A percentile compares a stretch with the other conserved stretches of the same genome.
Conservation (phyloP, 2,797 vertebrate species). For the Botia kubotai region DNA sequence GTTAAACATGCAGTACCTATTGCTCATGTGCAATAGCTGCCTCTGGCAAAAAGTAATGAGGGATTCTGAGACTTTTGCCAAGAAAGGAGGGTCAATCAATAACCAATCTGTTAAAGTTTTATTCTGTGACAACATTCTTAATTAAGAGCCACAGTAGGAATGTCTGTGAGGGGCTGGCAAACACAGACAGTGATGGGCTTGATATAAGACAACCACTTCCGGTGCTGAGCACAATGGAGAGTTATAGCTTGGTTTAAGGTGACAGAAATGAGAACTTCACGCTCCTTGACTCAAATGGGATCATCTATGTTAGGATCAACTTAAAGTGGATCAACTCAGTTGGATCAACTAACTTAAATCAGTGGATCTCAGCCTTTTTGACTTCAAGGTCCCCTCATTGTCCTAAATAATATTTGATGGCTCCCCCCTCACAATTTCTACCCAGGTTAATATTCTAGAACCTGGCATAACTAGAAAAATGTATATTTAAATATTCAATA, state of each 20-base stretch:
- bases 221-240: slow-evolving; percentile 43
- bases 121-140: slow-evolving; percentile 61
- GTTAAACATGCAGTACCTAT: slow-evolving; percentile 45
- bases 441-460: too few species aligned
- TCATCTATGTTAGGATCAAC: slow-evolving; percentile 30
- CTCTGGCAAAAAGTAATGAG: slow-evolving; percentile 46
- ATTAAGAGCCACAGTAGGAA: slow-evolving; percentile 58
- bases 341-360: too few species aligned
- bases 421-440: too few species aligned
- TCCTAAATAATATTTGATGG: too few species aligned
- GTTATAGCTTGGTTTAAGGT: slow-evolving; percentile 49
- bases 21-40: slow-evolving; percentile 32
- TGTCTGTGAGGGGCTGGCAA: slow-evolving; percentile 43
- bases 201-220: slow-evolving; percentile 38
- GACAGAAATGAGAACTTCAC: slow-evolving; percentile 53
- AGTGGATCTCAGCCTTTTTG: too few species aligned
- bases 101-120: slow-evolving; percentile 63
- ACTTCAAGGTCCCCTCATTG: too few species aligned
- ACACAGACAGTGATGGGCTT: slow-evolving; percentile 39
- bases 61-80: slow-evolving; percentile 49
- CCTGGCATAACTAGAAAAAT: too few species aligned
- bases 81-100: slow-evolving; percentile 57
- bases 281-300: slow-evolving; percentile 39
- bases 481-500: too few species aligned
- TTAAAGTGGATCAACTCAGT: neutral